Percentiles rank a stretch among this genome's conserved stretches.
Evolutionary conservation across 2,113 vertebrate genomes (phyloP).

Genomic region (Pangasianodon hypophthalmus): DNA sequence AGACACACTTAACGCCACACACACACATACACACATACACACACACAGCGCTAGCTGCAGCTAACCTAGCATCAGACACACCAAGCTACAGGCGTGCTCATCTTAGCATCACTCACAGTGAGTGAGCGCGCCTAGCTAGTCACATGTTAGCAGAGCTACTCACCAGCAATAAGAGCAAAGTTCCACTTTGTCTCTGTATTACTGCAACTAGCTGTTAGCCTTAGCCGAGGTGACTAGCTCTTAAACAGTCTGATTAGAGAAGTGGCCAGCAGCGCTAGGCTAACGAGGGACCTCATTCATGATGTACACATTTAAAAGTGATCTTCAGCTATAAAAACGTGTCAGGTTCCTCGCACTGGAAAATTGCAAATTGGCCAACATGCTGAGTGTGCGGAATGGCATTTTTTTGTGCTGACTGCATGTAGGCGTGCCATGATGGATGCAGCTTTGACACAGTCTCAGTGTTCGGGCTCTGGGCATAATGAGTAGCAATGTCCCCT

Average conservation of each 20-base stretch:
- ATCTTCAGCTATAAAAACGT: conserved; percentile 91
- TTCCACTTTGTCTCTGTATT: conserved; percentile 8
- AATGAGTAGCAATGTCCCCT: conserved; percentile 99
- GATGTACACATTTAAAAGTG: conserved; percentile 94
- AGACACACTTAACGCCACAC: conserved; percentile 60
- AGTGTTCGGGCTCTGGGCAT: conserved; percentile 99
- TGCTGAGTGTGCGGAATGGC: conserved; percentile 86
- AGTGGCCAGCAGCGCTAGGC: conserved; percentile 74
- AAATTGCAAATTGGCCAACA: conserved; percentile 94
- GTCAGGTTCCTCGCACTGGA: conserved; percentile 81
- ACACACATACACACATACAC: conserved; percentile 19
- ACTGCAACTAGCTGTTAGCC: conserved; percentile 40
- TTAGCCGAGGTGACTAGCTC: conserved; percentile 86
- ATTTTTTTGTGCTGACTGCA: conserved; percentile 79
- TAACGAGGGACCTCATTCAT: conserved; percentile 90
- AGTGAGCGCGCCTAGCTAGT: not conserved
- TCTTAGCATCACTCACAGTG: not conserved
- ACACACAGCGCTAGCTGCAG: conserved; percentile 52
- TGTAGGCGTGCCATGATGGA: conserved; percentile 85
- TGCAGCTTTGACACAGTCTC: conserved; percentile 99
- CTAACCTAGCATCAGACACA: conserved; percentile 44
- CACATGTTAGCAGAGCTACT: not conserved
- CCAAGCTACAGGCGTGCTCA: not conserved
- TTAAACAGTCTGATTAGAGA: conserved; percentile 97
- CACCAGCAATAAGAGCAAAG: not conserved